Base-by-base conservation (phyloP, 2,888 invertebrate species). In the Bugula neritina region DNA sequence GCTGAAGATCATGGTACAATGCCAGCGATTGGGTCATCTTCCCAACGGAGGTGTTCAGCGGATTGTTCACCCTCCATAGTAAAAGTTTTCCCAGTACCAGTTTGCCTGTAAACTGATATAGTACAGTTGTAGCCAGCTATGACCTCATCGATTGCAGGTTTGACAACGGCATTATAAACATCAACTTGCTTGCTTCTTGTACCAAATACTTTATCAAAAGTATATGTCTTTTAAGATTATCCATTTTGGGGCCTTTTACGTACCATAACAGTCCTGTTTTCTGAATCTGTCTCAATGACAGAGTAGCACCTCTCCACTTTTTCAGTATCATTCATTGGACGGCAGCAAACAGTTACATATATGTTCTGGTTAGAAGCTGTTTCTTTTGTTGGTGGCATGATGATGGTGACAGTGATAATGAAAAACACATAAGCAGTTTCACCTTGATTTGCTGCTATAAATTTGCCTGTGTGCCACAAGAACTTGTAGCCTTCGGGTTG, bases 61-160 rank as follows among this genome's bases (percentile, higher is more conserved):
- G 77, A 77, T 2, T 79, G 75, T 25, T 83, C 83, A 0, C 84
- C 84, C 72, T 83, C 84, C 96, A 99, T 98, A 0, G 98, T 98
- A 81, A 92, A 95, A 0, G 98, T 99, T 86, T 99, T 99, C 3
- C 98, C 98, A 1, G 87, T 87, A 1, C 87, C 87, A 0, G 87
- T 88, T 77, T 88, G 87, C 0, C 87, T 87, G 81, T 87, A 98
- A 29, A 97, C 97, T 86, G 98, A 98, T 25, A 98, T 93, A 0
- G 98, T 99, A 84, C 97, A 98, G 85, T 97, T 98, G 85, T 96
- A 99, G 0, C 98, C 98, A 31, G 89, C 88, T 29, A 98, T 86
- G 5, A 98, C 96, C 85, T 97, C 94, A 74, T 91, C 90, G 72
- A 98, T 90, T 29, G 95, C 87, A 0, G 96, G 96, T 71, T 89